Evolutionary conservation across 2,888 invertebrate species (phyloP), one percentile per base, ranked within the genome.

Genomic region (Pachymerium ferrugineum): DNA sequence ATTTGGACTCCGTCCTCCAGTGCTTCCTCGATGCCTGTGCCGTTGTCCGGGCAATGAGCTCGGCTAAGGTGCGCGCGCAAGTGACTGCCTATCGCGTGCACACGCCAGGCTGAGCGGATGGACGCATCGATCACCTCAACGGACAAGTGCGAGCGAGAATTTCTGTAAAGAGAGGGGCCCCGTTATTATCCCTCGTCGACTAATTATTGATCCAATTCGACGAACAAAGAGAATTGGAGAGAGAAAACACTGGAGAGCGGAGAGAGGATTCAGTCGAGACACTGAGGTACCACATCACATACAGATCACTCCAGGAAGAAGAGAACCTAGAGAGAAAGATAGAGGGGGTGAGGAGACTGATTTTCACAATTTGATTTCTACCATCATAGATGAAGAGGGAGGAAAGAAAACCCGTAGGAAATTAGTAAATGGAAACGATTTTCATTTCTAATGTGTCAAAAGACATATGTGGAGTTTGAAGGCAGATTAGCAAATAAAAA

Each of bases 91-190:
- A 62, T 62, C 62, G 62, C 62, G 62, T 28, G 62, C 62, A 62
- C 62, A 62, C 62, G 62, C 62, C 62, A 62, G 62, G 62, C 62
- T 62, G 25, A 62, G 62, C 62, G 62, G 62, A 62, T 62, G 62
- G 62, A 62, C 62, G 62, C 62, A 62, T 62, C 62, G 62, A 62
- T 62, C 62, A 62, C 62, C 62, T 62, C 62, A 62, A 28, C 62
- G 62, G 62, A 62, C 62, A 62, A 62, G 62, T 62, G 62, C 62
- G 62, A 62, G 62, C 25, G 62, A 62, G 62, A 62, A 62, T 25
- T 38, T 62, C 28, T 28, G 22, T 22, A 28, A 25, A 62, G 28
- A 25, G 62, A 28, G 62, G 54, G 62, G 62, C 12, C 62, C 28
- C 12, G 62, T 62, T 62, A 62, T 62, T 62, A 62, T 62, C 62